Conservation (phyloP, 2,113 vertebrate species). For the Ceyx melanurus region DNA sequence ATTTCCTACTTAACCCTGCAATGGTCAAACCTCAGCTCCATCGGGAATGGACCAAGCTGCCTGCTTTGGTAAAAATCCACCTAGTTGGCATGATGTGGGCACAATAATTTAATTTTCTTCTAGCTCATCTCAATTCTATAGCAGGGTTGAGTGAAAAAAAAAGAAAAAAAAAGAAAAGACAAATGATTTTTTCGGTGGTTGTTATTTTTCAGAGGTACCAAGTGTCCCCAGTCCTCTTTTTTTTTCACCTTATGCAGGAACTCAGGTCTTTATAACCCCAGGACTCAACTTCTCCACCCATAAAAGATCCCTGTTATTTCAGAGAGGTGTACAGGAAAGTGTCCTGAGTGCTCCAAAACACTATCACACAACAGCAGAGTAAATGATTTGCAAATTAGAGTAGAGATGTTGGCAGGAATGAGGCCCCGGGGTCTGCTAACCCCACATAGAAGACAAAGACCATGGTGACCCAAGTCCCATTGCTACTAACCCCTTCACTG, state of each 20-base stretch:
- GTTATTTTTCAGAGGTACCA: neutral
- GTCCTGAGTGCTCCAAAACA: neutral
- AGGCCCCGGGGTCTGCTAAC: neutral
- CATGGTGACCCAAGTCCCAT: neutral
- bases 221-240: neutral
- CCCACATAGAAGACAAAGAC: neutral
- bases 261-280: neutral
- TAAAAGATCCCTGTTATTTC: neutral
- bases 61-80: neutral
- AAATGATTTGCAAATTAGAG: neutral
- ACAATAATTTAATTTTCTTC: neutral
- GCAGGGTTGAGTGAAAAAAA: neutral
- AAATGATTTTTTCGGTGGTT: no score
- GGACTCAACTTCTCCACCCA: neutral
- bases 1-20: neutral
- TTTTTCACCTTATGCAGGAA: neutral
- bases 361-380: neutral
- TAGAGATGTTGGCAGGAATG: neutral
- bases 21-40: neutral
- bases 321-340: neutral
- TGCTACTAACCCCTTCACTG: neutral
- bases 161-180: neutral
- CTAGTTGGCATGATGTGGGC: fast-evolving
- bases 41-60: neutral
- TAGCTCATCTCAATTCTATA: neutral